phyloP scores from a whole-genome alignment of 2,888 invertebrate species.

The Steinernema hermaphroditum region DNA sequence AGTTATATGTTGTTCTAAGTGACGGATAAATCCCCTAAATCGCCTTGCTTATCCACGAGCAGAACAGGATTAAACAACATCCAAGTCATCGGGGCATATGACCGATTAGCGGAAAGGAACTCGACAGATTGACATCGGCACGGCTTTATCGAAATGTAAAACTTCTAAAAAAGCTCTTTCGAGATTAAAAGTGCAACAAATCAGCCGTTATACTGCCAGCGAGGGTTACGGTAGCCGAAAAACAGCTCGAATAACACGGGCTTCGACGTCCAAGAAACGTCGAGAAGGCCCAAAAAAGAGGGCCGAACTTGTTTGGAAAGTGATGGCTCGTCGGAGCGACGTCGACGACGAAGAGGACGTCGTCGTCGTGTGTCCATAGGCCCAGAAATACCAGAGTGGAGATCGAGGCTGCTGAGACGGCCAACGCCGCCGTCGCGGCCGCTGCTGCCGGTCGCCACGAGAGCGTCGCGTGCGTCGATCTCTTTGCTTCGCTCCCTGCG shows the following conservation, averaged over 20 bases:
- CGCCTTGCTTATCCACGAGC: too few species aligned
- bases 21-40: too few species aligned
- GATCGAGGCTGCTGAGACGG: not conserved
- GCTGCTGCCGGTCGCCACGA: not conserved
- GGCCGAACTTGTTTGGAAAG: not conserved
- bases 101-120: too few species aligned
- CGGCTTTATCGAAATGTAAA: not conserved
- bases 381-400: constrained; percentile 28
- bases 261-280: too few species aligned
- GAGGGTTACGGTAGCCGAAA: not conserved
- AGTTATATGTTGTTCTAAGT: too few species aligned
- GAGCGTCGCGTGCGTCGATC: constrained; percentile 11
- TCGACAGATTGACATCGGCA: constrained; percentile 1
- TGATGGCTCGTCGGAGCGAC: not conserved
- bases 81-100: too few species aligned
- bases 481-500: not conserved
- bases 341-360: not conserved
- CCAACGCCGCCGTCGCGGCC: constrained; percentile 14
- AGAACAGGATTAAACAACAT: too few species aligned
- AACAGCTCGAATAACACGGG: too few species aligned
- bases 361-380: constrained; percentile 19
- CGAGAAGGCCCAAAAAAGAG: not conserved
- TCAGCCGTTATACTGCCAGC: too few species aligned
- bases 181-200: constrained; percentile 6
- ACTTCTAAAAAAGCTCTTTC: not conserved